Percentiles rank a stretch among this genome's conserved stretches.
These are phyloP conservation scores for Gambusia holbrooki DNA, from an alignment of 2,113 vertebrate genomes.

Conservation along the genomic window DNA sequence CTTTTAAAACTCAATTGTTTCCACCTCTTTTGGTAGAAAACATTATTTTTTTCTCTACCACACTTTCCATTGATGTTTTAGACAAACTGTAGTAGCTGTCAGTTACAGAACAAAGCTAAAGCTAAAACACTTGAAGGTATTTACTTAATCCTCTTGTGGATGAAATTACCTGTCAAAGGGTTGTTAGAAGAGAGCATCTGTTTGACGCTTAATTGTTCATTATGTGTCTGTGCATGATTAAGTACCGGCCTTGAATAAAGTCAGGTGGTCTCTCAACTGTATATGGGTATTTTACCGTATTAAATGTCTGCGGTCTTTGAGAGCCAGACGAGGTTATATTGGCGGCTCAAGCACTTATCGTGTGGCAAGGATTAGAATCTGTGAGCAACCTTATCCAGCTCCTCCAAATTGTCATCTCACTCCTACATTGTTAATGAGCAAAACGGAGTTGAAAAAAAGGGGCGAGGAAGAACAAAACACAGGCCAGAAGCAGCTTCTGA, in stretches of 20 bases:
- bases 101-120: slow-evolving; percentile 54
- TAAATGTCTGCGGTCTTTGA: slow-evolving; percentile 1
- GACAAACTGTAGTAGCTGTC: slow-evolving; percentile 40
- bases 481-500: slow-evolving; percentile 74
- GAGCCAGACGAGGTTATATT: slow-evolving; percentile 33
- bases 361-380: slow-evolving; percentile 35
- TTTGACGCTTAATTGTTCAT: slow-evolving; percentile 26
- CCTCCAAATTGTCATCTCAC: slow-evolving; percentile 61
- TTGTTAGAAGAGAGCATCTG: slow-evolving; percentile 35
- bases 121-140: slow-evolving; percentile 82
- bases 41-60: slow-evolving; percentile 1
- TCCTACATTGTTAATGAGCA: slow-evolving; percentile 81
- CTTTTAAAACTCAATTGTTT: neutral
- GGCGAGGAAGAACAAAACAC: slow-evolving; percentile 52
- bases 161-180: slow-evolving; percentile 87
- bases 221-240: slow-evolving; percentile 56
- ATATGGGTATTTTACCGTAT: neutral
- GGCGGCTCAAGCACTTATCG: slow-evolving; percentile 41
- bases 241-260: slow-evolving; percentile 38
- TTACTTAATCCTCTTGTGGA: slow-evolving; percentile 88
- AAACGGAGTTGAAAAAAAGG: slow-evolving; percentile 23
- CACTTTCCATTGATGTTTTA: slow-evolving; percentile 35
- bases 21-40: slow-evolving; percentile 2
- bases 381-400: slow-evolving; percentile 69
- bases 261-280: slow-evolving; percentile 45